Percentiles rank a stretch among this genome's conserved stretches.
phyloP scores from a whole-genome alignment of 2,888 invertebrate genomes.

The Dryococelus australis region DNA sequence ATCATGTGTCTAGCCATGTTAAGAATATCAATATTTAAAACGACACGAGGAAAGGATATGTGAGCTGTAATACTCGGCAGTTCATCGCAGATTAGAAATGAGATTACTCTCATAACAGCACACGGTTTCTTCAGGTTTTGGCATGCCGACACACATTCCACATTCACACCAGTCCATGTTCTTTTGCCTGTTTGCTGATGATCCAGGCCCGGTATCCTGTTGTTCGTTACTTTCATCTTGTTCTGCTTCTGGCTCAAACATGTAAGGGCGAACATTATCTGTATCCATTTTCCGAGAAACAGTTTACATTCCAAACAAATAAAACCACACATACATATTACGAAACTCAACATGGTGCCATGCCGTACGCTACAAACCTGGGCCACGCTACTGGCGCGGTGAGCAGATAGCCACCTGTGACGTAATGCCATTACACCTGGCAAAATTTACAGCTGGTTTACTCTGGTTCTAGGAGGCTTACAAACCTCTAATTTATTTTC shows the following conservation, averaged over 20 bases:
- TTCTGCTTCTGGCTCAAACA: background rate
- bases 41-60: background rate
- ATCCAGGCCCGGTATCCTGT: background rate
- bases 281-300: background rate
- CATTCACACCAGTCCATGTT: background rate
- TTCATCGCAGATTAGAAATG: background rate
- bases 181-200: background rate
- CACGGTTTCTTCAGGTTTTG: background rate
- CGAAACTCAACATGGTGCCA: no score
- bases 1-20: background rate
- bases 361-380: no score
- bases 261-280: background rate
- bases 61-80: background rate
- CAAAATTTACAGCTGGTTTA: no score
- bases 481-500: no score
- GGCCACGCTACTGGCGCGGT: no score
- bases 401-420: no score
- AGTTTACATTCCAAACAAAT: no score
- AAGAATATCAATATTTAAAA: background rate
- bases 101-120: background rate
- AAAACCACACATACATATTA: no score
- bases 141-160: background rate
- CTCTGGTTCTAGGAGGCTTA: no score
- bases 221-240: background rate
- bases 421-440: no score